Percentiles rank a stretch among this genome's conserved stretches.
These are phyloP conservation scores for Achatina immaculata DNA, from an alignment of 1,140 invertebrate genomes.

Conservation along the genomic window DNA sequence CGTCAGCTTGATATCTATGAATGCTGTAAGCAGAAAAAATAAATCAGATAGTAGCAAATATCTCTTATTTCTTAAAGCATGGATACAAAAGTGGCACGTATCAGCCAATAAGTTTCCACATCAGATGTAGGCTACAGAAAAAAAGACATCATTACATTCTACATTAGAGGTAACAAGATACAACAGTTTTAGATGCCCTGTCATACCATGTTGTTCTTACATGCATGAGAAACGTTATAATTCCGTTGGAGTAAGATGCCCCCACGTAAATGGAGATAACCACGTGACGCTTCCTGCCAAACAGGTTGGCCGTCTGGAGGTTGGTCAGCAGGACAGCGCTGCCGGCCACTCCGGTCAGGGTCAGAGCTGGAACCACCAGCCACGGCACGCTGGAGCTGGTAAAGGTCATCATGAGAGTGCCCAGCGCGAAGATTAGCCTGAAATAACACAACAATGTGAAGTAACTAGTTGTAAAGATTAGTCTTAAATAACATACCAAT, in stretches of 20 bases:
- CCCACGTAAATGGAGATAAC: conserved; percentile 57
- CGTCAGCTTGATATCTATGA: no score
- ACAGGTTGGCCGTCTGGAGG: conserved; percentile 62
- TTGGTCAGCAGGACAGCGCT: conserved; percentile 61
- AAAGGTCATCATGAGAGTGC: conserved; percentile 62
- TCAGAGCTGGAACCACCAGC: conserved; percentile 60
- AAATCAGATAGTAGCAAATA: no score
- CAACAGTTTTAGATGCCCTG: no score
- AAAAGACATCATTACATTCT: no score
- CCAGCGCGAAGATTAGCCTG: conserved; percentile 55
- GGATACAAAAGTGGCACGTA: no score
- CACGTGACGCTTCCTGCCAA: conserved; percentile 54
- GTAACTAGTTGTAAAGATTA: not conserved
- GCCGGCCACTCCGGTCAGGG: conserved; percentile 53
- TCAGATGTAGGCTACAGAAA: no score
- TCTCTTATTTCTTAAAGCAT: no score
- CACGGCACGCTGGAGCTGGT: conserved; percentile 54
- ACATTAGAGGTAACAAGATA: no score
- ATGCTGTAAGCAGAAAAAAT: no score
- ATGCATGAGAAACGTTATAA: conserved; percentile 62
- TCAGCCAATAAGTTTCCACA: no score
- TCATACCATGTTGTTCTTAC: conserved; percentile 48
- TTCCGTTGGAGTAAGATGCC: conserved; percentile 55
- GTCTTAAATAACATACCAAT: not conserved
- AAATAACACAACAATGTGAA: conserved; percentile 36